Percentiles rank a stretch among this genome's conserved stretches.
These are phyloP conservation scores for Pelochelys cantorii DNA, from an alignment of 2,797 vertebrate genomes.

Conservation along the genomic window DNA sequence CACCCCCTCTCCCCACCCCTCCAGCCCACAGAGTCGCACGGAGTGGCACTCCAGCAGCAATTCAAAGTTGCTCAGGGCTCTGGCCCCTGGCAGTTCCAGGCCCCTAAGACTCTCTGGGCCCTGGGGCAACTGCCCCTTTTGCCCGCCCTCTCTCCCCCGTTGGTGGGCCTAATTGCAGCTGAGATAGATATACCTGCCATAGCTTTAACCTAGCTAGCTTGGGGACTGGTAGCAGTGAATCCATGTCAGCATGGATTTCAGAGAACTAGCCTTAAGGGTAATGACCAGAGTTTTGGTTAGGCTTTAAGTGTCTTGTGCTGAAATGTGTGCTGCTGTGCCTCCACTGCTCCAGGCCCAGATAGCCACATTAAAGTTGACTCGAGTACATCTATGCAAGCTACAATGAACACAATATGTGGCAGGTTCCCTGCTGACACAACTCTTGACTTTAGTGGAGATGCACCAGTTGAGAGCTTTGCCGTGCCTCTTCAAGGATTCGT, in stretches of 20 bases:
- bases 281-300: not conserved
- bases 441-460: not conserved
- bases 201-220: not conserved
- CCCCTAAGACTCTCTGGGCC: too few species aligned
- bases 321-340: not conserved
- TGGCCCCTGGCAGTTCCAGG: too few species aligned
- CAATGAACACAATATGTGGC: not conserved
- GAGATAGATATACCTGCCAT: not conserved
- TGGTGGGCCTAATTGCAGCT: not conserved
- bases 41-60: too few species aligned
- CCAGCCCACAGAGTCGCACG: too few species aligned
- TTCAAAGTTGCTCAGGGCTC: too few species aligned
- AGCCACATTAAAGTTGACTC: not conserved
- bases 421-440: not conserved
- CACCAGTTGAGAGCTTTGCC: not conserved
- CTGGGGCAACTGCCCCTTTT: too few species aligned
- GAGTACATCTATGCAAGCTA: rapidly evolving
- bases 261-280: not conserved
- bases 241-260: not conserved
- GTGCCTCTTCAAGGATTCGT: not conserved
- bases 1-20: too few species aligned
- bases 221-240: not conserved
- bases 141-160: too few species aligned
- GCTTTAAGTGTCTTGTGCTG: not conserved
- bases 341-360: not conserved